These are phyloP conservation scores for Speoplatyrhinus poulsoni DNA, from an alignment of 2,113 vertebrate species.

Conservation along the genomic window DNA sequence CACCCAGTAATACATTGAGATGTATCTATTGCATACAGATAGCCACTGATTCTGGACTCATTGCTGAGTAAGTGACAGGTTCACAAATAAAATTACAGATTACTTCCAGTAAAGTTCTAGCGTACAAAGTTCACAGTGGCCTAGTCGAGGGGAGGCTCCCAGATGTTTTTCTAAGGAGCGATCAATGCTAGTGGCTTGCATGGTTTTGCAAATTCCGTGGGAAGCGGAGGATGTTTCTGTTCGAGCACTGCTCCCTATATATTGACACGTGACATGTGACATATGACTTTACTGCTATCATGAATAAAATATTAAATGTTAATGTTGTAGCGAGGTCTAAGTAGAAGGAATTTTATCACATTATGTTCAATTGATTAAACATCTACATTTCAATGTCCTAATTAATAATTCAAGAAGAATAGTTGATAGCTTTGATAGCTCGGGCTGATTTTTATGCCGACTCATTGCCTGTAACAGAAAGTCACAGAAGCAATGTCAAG, in stretches of 20 bases:
- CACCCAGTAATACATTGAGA: conserved; percentile 41
- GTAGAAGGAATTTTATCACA: neutral
- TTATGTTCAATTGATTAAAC: no score
- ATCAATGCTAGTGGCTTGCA: conserved; percentile 67
- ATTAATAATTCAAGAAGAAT: no score
- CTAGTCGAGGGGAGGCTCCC: conserved; percentile 62
- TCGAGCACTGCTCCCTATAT: conserved; percentile 61
- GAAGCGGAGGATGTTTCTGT: conserved; percentile 65
- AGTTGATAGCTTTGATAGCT: no score
- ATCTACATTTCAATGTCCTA: no score
- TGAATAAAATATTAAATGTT: conserved; percentile 22
- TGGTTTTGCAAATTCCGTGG: conserved; percentile 74
- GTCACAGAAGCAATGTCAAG: no score
- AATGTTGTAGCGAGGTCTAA: conserved; percentile 8
- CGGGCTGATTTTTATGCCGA: no score
- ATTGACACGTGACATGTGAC: conserved; percentile 39
- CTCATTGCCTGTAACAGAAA: no score
- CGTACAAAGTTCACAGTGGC: conserved; percentile 60
- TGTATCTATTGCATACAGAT: conserved; percentile 11
- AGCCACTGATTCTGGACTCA: conserved; percentile 35
- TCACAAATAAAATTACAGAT: neutral
- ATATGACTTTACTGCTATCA: conserved; percentile 54
- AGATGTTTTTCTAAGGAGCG: conserved; percentile 74
- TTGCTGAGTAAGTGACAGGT: conserved; percentile 23
- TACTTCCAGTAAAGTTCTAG: conserved; percentile 1